These are phyloP conservation scores for Protonemura montana DNA, from an alignment of 2,888 invertebrate species.

Conservation along the genomic window DNA sequence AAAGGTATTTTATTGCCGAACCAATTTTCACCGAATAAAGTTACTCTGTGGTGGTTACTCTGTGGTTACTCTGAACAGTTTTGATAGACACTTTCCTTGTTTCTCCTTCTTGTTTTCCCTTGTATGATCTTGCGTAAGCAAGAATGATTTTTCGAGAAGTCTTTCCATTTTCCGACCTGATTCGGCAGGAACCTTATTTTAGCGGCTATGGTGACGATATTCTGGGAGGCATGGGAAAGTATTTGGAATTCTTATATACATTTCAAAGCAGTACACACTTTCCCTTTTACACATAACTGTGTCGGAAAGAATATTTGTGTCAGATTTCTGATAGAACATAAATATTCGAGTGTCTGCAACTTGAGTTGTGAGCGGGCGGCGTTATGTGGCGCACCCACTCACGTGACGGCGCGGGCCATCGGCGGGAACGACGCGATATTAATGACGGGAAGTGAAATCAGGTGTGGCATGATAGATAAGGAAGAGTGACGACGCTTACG, in stretches of 20 bases:
- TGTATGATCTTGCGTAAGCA: no score
- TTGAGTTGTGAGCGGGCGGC: neutral
- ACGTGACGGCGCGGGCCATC: neutral
- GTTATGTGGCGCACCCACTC: neutral
- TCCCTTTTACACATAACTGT: neutral
- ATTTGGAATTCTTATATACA: neutral
- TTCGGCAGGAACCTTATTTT: neutral
- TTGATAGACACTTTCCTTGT: neutral
- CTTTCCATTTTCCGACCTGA: no score
- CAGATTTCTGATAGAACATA: neutral
- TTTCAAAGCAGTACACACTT: neutral
- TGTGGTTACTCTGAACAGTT: no score
- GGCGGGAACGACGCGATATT: constrained; percentile 19
- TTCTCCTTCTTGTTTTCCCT: no score
- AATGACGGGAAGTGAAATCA: constrained; percentile 28
- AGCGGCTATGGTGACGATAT: neutral
- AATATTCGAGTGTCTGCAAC: neutral
- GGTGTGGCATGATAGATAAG: constrained; percentile 22
- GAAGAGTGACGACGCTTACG: constrained; percentile 5
- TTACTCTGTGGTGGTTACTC: no score
- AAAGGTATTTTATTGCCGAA: neutral
- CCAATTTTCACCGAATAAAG: no score
- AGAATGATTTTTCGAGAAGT: neutral
- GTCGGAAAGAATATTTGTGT: neutral
- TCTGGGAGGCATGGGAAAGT: neutral